These are phyloP conservation scores for Ageneiosus marmoratus DNA, from an alignment of 2,113 vertebrate genomes.

Conservation along the genomic window DNA sequence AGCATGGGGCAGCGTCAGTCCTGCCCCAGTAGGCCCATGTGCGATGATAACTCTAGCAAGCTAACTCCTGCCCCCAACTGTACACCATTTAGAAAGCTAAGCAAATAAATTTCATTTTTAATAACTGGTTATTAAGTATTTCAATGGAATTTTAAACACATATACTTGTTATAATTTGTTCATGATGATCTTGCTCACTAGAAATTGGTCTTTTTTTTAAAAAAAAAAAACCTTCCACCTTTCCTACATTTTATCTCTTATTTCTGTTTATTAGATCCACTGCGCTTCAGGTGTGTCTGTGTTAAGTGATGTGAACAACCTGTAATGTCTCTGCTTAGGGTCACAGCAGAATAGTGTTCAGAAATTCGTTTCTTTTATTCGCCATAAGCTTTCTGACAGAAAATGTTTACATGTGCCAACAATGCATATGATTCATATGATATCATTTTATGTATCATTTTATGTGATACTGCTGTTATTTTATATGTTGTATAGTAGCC, in stretches of 20 bases:
- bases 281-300: not conserved
- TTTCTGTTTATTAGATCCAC: not conserved
- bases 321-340: not conserved
- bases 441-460: too few relatives aligned
- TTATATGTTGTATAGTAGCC: conserved; percentile 34
- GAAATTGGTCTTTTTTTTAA: not conserved
- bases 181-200: not conserved
- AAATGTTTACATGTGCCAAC: too few relatives aligned
- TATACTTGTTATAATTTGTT: not conserved
- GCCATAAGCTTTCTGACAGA: not conserved
- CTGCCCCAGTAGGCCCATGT: too few relatives aligned
- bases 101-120: not conserved
- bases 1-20: too few relatives aligned
- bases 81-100: too few relatives aligned
- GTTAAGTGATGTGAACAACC: not conserved
- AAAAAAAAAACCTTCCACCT: not conserved
- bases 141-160: not conserved
- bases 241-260: not conserved
- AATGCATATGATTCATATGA: too few relatives aligned
- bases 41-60: too few relatives aligned
- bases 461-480: conserved; percentile 24
- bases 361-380: not conserved
- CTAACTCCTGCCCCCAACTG: too few relatives aligned
- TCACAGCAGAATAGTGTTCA: not conserved
- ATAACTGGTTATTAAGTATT: not conserved